phyloP scores from a whole-genome alignment of 2,797 vertebrate species.

The Cephalopachus bancanus region DNA sequence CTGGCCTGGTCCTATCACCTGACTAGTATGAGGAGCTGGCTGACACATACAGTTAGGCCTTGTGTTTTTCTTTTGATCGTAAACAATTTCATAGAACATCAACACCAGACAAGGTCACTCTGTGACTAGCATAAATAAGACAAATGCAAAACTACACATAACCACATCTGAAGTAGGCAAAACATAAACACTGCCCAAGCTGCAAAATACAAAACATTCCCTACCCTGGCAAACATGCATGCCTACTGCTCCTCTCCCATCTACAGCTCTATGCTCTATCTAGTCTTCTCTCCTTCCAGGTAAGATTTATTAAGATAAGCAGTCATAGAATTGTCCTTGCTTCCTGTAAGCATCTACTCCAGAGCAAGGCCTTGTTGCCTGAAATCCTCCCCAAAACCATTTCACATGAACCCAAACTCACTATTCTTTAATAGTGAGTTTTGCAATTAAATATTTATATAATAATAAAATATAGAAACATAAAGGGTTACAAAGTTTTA shows the following conservation, averaged over 20 bases:
- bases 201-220: neutral
- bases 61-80: slow-evolving; percentile 1
- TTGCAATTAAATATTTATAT: neutral
- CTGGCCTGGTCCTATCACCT: no score
- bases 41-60: neutral
- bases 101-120: neutral
- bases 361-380: neutral
- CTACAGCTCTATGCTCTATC: neutral
- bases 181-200: neutral
- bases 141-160: neutral
- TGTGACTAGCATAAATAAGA: slow-evolving; percentile 2
- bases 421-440: neutral
- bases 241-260: neutral
- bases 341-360: neutral
- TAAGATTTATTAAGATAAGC: neutral
- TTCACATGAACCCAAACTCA: neutral
- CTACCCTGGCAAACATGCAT: neutral
- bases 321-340: neutral
- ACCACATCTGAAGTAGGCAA: neutral
- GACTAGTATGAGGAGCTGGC: neutral
- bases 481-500: neutral
- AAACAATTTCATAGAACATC: slow-evolving; percentile 37
- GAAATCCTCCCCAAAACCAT: neutral
- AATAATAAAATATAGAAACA: neutral
- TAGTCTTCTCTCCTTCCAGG: neutral